phyloP scores from a whole-genome alignment of 2,888 invertebrate species.

The Patella depressa region DNA sequence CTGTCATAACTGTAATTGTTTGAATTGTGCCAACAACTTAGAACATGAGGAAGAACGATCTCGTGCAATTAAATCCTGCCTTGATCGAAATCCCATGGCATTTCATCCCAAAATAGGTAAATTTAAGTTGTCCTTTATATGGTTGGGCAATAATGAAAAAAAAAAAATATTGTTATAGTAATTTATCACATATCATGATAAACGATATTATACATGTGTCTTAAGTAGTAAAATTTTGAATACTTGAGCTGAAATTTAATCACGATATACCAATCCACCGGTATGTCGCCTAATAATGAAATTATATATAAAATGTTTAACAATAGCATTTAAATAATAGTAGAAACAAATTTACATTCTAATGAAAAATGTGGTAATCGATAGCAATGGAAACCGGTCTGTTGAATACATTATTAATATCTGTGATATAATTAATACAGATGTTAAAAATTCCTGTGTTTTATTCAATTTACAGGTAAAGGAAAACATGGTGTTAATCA shows the following conservation, averaged over 20 bases:
- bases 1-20: slow-evolving; percentile 97
- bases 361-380: no score
- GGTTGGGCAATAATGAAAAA: not conserved
- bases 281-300: not conserved
- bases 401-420: no score
- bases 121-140: not conserved
- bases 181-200: not conserved
- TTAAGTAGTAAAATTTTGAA: no score
- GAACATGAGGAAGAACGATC: slow-evolving; percentile 95
- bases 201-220: no score
- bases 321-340: no score
- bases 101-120: slow-evolving; percentile 98
- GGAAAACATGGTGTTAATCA: slow-evolving; percentile 81
- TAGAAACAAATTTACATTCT: no score
- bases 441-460: not conserved
- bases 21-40: slow-evolving; percentile 96
- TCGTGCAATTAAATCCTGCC: slow-evolving; percentile 91
- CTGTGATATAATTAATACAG: not conserved
- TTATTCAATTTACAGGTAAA: slow-evolving; percentile 52
- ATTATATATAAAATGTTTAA: not conserved
- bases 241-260: not conserved
- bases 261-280: not conserved
- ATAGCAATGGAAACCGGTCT: no score
- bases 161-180: not conserved
- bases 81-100: slow-evolving; percentile 97